phyloP scores from a whole-genome alignment of 2,797 vertebrate species.

The Megaceryle alcyon region DNA sequence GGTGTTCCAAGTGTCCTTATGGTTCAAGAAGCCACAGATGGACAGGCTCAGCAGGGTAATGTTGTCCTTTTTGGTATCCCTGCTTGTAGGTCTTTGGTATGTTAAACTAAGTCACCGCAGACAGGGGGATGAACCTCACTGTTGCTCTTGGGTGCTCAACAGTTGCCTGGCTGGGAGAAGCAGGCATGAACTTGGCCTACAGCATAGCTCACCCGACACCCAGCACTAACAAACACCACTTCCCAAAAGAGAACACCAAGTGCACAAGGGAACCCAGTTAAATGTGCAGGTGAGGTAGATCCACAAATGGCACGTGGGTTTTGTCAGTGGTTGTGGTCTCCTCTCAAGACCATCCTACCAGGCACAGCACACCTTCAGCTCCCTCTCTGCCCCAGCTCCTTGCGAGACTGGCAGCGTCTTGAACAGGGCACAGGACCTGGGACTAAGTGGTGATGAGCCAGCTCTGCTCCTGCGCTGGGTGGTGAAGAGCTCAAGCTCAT shows the following conservation, averaged over 20 bases:
- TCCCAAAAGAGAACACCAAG: background rate
- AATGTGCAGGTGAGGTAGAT: constrained; percentile 42
- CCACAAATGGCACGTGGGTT: background rate
- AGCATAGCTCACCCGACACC: background rate
- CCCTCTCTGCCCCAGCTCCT: background rate
- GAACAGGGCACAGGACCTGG: background rate
- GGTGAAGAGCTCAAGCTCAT: background rate
- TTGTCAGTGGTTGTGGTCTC: background rate
- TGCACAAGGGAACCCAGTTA: background rate
- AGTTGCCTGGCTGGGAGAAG: background rate
- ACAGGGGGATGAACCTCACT: background rate
- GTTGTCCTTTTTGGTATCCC: background rate
- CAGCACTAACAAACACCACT: background rate
- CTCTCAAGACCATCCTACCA: background rate
- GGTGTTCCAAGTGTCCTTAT: accelerated
- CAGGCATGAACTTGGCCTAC: background rate
- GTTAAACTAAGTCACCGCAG: background rate
- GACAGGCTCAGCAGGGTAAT: background rate
- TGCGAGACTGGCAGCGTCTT: background rate
- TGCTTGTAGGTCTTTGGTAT: background rate
- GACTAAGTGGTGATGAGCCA: background rate
- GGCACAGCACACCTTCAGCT: background rate
- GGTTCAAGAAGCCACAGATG: background rate
- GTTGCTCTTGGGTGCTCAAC: background rate
- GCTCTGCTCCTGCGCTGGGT: background rate